Percentiles rank a stretch among this genome's conserved stretches.
Evolutionary conservation across 2,113 vertebrate species (phyloP).

Genomic region (Heterotilapia buettikoferi): DNA sequence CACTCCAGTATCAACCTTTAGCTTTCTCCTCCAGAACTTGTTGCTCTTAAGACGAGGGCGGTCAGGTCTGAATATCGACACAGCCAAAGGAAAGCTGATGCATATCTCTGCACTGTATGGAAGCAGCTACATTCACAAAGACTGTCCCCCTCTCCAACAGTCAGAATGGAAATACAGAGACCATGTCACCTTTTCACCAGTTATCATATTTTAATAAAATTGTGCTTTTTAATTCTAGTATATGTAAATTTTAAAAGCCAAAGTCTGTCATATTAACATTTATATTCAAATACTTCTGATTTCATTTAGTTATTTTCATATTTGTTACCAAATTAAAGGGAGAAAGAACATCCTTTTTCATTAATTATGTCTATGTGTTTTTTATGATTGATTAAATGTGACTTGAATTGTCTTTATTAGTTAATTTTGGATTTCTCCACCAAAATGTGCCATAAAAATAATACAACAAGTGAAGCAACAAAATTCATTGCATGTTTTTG

Average conservation of each 20-base stretch:
- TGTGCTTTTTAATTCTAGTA: not conserved
- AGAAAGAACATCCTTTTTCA: not conserved
- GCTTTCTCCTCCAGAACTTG: not conserved
- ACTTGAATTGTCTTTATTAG: not conserved
- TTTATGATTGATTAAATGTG: not conserved
- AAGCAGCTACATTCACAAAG: not conserved
- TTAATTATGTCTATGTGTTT: not conserved
- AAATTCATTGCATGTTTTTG: not conserved
- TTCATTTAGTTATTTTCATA: not conserved
- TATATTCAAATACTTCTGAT: not conserved
- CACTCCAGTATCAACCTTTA: not conserved
- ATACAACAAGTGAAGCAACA: not conserved
- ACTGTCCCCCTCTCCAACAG: not conserved
- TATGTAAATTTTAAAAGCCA: not conserved
- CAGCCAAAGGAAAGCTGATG: not conserved
- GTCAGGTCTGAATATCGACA: not conserved
- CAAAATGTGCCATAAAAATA: not conserved
- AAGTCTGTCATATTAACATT: not conserved
- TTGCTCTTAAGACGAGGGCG: not conserved
- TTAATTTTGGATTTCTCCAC: not conserved
- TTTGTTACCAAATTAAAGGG: not conserved
- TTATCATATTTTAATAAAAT: not conserved
- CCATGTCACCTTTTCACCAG: not conserved
- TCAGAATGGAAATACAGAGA: not conserved
- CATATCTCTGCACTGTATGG: not conserved